Conservation (phyloP, 2,888 invertebrate genomes). For the Conistra vaccinii region DNA sequence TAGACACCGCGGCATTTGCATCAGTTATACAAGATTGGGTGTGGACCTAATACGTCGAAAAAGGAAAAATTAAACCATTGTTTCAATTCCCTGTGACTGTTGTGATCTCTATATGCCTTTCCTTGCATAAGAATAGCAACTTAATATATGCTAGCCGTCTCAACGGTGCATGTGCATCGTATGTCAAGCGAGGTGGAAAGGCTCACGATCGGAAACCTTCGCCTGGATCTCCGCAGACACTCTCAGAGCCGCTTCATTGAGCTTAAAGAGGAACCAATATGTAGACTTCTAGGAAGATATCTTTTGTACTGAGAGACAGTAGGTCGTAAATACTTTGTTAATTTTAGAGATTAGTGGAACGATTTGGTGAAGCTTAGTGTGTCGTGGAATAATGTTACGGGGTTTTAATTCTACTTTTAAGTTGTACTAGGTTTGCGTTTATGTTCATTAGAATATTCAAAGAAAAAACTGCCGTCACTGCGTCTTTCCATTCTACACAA, state of each 20-base stretch:
- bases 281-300: constrained; percentile 27
- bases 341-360: not conserved
- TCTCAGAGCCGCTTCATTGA: constrained; percentile 50
- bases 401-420: not conserved
- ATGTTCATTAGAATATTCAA: not conserved
- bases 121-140: not conserved
- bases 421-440: not conserved
- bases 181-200: constrained; percentile 41
- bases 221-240: constrained; percentile 26
- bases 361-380: not conserved
- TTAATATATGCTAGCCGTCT: constrained; percentile 3
- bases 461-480: not conserved
- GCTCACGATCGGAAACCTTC: constrained; percentile 43
- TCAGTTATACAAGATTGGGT: no score
- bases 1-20: no score
- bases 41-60: no score
- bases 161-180: constrained; percentile 50
- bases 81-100: not conserved
- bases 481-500: no score
- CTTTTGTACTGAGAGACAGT: not conserved
- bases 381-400: no score
- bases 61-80: no score
- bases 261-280: constrained; percentile 29
- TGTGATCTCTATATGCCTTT: not conserved
- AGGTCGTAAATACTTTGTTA: not conserved